Evolutionary conservation across 1,140 invertebrate species (phyloP).

Genomic region (Homarus americanus): DNA sequence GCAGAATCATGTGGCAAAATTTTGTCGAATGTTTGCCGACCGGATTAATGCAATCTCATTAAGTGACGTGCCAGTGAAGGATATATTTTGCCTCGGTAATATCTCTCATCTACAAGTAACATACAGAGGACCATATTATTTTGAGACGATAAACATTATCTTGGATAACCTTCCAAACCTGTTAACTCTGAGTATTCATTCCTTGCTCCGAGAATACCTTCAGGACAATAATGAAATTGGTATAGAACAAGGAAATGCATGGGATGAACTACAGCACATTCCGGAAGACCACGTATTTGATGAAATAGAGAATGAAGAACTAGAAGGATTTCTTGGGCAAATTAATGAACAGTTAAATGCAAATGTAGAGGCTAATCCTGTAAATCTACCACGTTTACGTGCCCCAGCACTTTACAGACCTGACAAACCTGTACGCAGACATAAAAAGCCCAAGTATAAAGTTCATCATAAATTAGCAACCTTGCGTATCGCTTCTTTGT

Average conservation of each 20-base stretch:
- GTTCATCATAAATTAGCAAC: slow-evolving; percentile 34
- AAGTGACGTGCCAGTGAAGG: slow-evolving; percentile 15
- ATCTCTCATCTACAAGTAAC: slow-evolving; percentile 31
- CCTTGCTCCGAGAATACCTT: neutral
- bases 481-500: slow-evolving; percentile 41
- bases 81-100: slow-evolving; percentile 33
- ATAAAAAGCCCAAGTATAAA: neutral
- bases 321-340: neutral
- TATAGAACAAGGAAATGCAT: too few relatives aligned
- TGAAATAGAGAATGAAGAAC: neutral
- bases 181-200: slow-evolving; percentile 36
- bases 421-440: neutral
- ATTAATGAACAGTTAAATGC: neutral
- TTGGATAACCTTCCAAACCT: slow-evolving; percentile 45
- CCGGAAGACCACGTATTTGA: slow-evolving; percentile 40
- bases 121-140: slow-evolving; percentile 34
- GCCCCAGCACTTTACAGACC: neutral
- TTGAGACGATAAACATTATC: slow-evolving; percentile 40
- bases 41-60: slow-evolving; percentile 35
- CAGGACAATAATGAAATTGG: neutral
- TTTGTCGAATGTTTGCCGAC: slow-evolving; percentile 22
- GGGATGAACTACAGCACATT: neutral
- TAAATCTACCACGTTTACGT: neutral
- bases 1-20: slow-evolving; percentile 29
- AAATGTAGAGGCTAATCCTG: neutral